Evolutionary conservation across 2,113 vertebrate genomes (phyloP).

Genomic region (Cricetomys ansorgei): DNA sequence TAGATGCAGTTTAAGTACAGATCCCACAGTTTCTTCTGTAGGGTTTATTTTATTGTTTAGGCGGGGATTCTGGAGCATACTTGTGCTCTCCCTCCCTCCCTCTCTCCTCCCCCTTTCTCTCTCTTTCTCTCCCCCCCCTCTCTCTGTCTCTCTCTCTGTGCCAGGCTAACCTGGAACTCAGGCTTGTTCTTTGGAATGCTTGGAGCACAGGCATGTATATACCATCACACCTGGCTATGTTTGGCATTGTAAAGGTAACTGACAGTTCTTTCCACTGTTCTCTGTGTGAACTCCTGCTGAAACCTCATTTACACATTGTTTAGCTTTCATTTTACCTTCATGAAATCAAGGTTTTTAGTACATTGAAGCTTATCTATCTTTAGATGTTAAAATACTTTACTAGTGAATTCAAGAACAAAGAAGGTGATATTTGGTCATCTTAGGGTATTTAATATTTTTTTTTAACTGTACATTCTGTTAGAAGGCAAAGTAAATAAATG

Average conservation of each 20-base stretch:
- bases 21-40: neutral
- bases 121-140: neutral
- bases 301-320: neutral
- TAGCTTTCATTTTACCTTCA: neutral
- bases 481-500: conserved; percentile 8
- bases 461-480: neutral
- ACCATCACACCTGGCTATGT: neutral
- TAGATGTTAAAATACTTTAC: neutral
- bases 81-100: neutral
- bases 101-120: neutral
- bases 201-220: neutral
- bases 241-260: neutral
- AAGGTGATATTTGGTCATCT: neutral
- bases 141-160: neutral
- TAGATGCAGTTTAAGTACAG: neutral
- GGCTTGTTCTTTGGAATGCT: neutral
- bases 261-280: neutral
- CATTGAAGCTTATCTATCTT: neutral
- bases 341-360: conserved; percentile 12
- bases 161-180: neutral
- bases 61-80: too few species aligned
- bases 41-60: neutral
- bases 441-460: conserved; percentile 20
- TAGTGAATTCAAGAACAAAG: conserved; percentile 8
- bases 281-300: neutral